phyloP scores from a whole-genome alignment of 2,888 invertebrate species.

The Agrypnus murinus region DNA sequence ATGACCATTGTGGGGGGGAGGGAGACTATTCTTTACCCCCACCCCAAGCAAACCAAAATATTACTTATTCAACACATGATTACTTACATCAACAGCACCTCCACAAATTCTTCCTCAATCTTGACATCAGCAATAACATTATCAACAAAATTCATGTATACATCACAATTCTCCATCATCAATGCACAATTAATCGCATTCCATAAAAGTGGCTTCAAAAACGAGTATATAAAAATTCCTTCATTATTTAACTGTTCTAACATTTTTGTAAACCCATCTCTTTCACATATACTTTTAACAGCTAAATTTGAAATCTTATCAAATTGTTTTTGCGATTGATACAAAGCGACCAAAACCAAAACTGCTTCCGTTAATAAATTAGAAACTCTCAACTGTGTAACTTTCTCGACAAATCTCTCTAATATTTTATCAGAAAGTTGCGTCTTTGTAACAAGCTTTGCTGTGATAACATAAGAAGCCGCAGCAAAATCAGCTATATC shows the following conservation, averaged over 20 bases:
- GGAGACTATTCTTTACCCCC: too few relatives aligned
- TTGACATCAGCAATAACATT: slow-evolving; percentile 77
- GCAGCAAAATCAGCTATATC: slow-evolving; percentile 81
- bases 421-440: slow-evolving; percentile 75
- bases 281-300: slow-evolving; percentile 72
- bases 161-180: slow-evolving; percentile 70
- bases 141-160: slow-evolving; percentile 74
- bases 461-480: slow-evolving; percentile 82
- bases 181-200: slow-evolving; percentile 74
- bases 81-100: slow-evolving; percentile 76
- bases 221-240: slow-evolving; percentile 75
- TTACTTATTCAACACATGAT: too few relatives aligned
- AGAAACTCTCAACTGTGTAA: slow-evolving; percentile 72
- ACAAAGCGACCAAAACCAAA: slow-evolving; percentile 80
- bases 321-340: slow-evolving; percentile 72
- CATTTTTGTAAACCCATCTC: slow-evolving; percentile 71
- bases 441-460: slow-evolving; percentile 80
- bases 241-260: slow-evolving; percentile 74
- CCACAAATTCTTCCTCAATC: slow-evolving; percentile 74
- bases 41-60: too few relatives aligned
- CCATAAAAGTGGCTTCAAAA: slow-evolving; percentile 75
- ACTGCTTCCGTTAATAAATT: slow-evolving; percentile 78
- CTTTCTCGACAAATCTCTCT: slow-evolving; percentile 76
- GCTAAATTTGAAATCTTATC: slow-evolving; percentile 73
- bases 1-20: too few relatives aligned